These are phyloP conservation scores for Agrochola macilenta DNA, from an alignment of 2,888 invertebrate genomes.

Conservation along the genomic window DNA sequence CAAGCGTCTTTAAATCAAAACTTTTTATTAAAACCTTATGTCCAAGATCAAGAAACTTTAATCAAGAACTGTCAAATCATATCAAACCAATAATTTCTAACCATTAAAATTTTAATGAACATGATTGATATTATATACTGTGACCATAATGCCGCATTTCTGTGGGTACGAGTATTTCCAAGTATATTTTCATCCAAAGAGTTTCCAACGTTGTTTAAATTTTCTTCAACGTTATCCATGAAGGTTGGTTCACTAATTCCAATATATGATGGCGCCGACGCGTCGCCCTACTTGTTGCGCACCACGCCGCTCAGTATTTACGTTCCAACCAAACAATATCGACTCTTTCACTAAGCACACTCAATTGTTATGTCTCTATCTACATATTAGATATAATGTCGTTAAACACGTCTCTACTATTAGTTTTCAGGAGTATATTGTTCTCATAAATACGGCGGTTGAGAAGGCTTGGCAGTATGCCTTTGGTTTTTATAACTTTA, in stretches of 20 bases:
- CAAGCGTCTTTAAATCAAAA: neutral
- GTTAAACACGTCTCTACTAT: conserved; percentile 48
- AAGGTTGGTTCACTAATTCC: conserved; percentile 56
- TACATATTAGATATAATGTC: conserved; percentile 47
- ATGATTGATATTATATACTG: neutral
- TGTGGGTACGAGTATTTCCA: neutral
- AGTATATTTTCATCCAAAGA: conserved; percentile 20
- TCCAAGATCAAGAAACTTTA: neutral
- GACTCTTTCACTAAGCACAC: conserved; percentile 73
- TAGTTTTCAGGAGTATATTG: conserved; percentile 25
- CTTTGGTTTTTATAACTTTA: neutral
- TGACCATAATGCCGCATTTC: neutral
- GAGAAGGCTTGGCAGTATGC: conserved; percentile 7
- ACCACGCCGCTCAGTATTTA: conserved; percentile 76
- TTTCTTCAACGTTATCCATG: conserved; percentile 39
- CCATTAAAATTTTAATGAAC: neutral
- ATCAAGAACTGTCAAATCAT: neutral
- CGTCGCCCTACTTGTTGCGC: conserved; percentile 88
- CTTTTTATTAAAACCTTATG: neutral
- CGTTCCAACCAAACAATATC: conserved; percentile 78
- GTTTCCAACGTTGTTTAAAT: conserved; percentile 29
- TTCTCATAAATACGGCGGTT: neutral
- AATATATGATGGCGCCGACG: conserved; percentile 74
- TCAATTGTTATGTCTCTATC: conserved; percentile 64
- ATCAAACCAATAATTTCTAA: neutral